Conservation (phyloP, 2,888 invertebrate species). For the Dioctria linearis region DNA sequence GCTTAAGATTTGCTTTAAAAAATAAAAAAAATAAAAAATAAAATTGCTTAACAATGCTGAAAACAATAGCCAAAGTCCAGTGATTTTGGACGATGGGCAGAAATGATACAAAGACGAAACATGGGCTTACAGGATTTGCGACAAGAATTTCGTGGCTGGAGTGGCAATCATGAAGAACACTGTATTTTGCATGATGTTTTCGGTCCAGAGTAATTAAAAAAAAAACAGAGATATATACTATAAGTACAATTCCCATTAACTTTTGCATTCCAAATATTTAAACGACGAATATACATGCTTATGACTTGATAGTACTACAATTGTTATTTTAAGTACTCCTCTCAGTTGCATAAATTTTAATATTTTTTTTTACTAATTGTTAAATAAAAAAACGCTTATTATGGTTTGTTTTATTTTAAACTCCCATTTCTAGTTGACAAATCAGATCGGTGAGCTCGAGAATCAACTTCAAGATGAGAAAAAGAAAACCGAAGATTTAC, state of each 20-base stretch:
- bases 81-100: constrained; percentile 69
- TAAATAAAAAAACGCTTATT: constrained; percentile 53
- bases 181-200: constrained; percentile 69
- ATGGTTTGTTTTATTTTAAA: constrained; percentile 51
- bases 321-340: not conserved
- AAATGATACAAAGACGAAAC: constrained; percentile 67
- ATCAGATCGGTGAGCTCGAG: constrained; percentile 75
- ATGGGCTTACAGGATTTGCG: constrained; percentile 65
- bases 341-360: not conserved
- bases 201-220: constrained; percentile 23
- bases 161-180: constrained; percentile 68
- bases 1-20: not conserved
- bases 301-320: no score
- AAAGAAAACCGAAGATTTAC: constrained; percentile 89
- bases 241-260: not conserved
- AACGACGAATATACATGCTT: no score
- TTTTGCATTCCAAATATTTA: no score
- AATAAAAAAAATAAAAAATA: not conserved
- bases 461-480: constrained; percentile 82
- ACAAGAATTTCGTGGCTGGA: constrained; percentile 69
- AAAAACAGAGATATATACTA: not conserved
- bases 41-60: not conserved
- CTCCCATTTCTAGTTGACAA: constrained; percentile 69
- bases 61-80: constrained; percentile 56
- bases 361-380: constrained; percentile 41